Evolutionary conservation across 64 coral and sea anemone genomes (phyloP), one percentile per base, ranked within the genome.

Genomic region (Stichodactyla mertensii): DNA sequence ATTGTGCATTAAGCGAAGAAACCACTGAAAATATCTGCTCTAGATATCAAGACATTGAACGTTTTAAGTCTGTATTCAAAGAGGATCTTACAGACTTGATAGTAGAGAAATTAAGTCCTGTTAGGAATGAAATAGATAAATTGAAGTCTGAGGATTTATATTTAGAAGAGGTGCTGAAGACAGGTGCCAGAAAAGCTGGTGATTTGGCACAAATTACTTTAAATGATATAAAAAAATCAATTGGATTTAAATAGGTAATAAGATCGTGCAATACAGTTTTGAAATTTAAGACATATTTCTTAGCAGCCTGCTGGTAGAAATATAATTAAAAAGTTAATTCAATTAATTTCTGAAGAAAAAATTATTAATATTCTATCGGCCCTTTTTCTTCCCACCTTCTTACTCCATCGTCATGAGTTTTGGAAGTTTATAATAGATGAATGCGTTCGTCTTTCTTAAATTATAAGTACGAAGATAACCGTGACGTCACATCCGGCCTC

Each of bases 31-130:
- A 84, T 54, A 59, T 97, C 20, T 92, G 94, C 71, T 62, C 83
- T 16, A 83, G 83, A 19, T 97, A 97, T 85, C 31, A 78, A n/a
- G 79, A 97, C 54, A 61, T 93, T 53, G 88, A 93, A 66, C 88
- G 55, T 26, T 92, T 87, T 86, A 90, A 92, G 19, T 52, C 51
- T 20, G 53, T 62, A 16, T 90, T 97, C 19, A 97, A 97, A 84
- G 31, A 58, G 27, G 88, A 93, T 20, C 82, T 97, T 52, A 88
- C 85, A 19, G 94, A 93, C 52, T 56, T 97, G 26, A n/a, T 93
- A 64, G 62, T 85, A 70, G 74, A 87, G 10, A 77, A 79, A 78
- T 84, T 97, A 14, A 78, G 55, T 20, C 52, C 70, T 52, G 23
- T 97, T 16, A 86, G 79, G 79, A 61, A 87, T 12, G 66, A 92